phyloP scores from a whole-genome alignment of 2,888 invertebrate species.

The Sinhomidia bicolor region DNA sequence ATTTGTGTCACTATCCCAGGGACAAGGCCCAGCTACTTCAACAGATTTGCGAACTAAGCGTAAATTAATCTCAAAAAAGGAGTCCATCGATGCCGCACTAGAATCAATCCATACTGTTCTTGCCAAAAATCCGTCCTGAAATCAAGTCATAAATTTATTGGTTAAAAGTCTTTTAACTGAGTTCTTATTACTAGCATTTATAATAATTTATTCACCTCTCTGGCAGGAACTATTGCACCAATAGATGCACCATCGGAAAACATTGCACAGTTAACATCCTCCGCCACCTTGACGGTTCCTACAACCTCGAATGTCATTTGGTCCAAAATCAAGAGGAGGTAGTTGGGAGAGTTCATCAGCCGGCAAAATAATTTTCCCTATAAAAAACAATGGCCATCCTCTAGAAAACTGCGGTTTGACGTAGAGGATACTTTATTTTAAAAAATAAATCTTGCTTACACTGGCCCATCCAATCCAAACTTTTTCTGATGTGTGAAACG shows the following conservation, averaged over 20 bases:
- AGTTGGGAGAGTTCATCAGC: conserved; percentile 83
- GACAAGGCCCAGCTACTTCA: conserved; percentile 88
- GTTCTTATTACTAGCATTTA: too few relatives aligned
- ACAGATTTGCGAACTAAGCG: conserved; percentile 91
- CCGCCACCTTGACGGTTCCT: conserved; percentile 72
- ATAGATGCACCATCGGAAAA: conserved; percentile 91
- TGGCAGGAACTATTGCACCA: conserved; percentile 89
- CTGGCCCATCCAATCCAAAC: conserved; percentile 94
- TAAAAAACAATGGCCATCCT: conserved; percentile 81
- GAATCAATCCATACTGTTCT: conserved; percentile 86
- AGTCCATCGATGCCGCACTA: conserved; percentile 81
- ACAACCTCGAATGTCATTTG: conserved; percentile 82
- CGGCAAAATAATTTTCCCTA: conserved; percentile 89
- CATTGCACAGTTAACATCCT: conserved; percentile 83
- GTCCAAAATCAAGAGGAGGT: conserved; percentile 84
- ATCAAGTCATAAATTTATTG: too few relatives aligned
- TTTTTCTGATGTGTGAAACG: conserved; percentile 90
- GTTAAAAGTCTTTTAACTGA: too few relatives aligned
- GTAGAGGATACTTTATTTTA: too few relatives aligned
- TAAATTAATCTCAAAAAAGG: conserved; percentile 86
- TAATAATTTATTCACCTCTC: too few relatives aligned
- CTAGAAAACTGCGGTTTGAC: too few relatives aligned
- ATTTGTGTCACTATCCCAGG: conserved; percentile 87
- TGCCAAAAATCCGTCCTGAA: conserved; percentile 91
- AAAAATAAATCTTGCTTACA: conserved; percentile 83